These are phyloP conservation scores for Catharus ustulatus DNA, from an alignment of 2,797 vertebrate species.

Conservation along the genomic window DNA sequence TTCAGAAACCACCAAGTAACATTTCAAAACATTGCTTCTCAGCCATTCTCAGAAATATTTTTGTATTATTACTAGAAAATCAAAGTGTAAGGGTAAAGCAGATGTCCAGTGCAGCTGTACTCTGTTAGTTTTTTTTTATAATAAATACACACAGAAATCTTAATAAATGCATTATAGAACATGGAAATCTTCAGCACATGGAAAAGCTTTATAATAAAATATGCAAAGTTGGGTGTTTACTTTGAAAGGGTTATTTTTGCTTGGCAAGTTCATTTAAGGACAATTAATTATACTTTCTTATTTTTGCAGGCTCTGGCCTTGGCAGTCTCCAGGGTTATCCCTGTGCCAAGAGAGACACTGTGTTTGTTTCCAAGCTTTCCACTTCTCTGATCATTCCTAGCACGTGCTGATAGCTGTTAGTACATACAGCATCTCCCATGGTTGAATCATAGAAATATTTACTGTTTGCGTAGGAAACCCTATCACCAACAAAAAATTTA, in stretches of 20 bases:
- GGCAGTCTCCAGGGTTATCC: constrained; percentile 64
- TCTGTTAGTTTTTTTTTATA: not conserved
- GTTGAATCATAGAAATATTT: constrained; percentile 37
- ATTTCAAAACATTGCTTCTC: not conserved
- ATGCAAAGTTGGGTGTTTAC: not conserved
- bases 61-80: not conserved
- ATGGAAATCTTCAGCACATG: not conserved
- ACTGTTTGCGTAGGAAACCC: not conserved
- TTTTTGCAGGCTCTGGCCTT: constrained; percentile 47
- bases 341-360: constrained; percentile 51
- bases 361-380: constrained; percentile 58
- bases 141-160: not conserved
- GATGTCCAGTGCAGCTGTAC: not conserved
- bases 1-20: not conserved
- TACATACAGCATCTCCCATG: not conserved
- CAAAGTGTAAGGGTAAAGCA: not conserved
- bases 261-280: constrained; percentile 60
- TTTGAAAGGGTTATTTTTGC: constrained; percentile 21
- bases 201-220: not conserved
- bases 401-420: constrained; percentile 35
- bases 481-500: not conserved
- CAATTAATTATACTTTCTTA: constrained; percentile 64
- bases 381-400: constrained; percentile 43
- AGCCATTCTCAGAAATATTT: not conserved
- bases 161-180: not conserved